Evolutionary conservation across 2,797 vertebrate species (phyloP).

Genomic region (Acrossocheilus wenchowensis): DNA sequence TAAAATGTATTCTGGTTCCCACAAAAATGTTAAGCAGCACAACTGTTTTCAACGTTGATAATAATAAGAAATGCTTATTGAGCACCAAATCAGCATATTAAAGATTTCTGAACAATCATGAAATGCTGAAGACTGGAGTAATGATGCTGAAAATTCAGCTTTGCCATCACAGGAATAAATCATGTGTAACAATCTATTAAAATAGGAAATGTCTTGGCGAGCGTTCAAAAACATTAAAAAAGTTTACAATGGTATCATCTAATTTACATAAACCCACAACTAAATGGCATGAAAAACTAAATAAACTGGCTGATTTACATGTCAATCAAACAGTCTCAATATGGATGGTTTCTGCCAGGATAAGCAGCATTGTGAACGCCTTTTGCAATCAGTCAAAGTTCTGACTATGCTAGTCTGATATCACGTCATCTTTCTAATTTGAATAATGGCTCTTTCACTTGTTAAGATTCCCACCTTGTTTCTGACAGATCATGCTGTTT

Average conservation of each 20-base stretch:
- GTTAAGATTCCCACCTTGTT: constrained; percentile 73
- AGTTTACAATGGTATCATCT: background rate
- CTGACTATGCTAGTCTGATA: background rate
- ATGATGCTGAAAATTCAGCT: background rate
- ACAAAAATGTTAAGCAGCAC: background rate
- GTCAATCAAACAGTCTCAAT: background rate
- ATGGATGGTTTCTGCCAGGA: background rate
- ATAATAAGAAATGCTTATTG: background rate
- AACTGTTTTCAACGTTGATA: background rate
- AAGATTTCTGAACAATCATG: background rate
- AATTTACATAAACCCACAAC: background rate
- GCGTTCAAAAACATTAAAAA: background rate
- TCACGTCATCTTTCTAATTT: background rate
- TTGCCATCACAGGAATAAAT: background rate
- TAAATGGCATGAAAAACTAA: background rate
- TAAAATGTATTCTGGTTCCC: background rate
- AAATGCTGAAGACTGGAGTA: background rate
- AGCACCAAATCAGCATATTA: background rate
- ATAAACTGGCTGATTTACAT: background rate
- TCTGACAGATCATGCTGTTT: constrained; percentile 91
- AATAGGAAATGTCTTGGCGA: background rate
- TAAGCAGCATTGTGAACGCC: background rate
- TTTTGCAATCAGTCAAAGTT: background rate
- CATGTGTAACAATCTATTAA: background rate
- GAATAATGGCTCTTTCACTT: background rate